A percentile compares a stretch with the other conserved stretches of the same genome.
These are phyloP conservation scores for Quadroppia sp. DNA, from an alignment of 2,888 invertebrate species.

Conservation along the genomic window DNA sequence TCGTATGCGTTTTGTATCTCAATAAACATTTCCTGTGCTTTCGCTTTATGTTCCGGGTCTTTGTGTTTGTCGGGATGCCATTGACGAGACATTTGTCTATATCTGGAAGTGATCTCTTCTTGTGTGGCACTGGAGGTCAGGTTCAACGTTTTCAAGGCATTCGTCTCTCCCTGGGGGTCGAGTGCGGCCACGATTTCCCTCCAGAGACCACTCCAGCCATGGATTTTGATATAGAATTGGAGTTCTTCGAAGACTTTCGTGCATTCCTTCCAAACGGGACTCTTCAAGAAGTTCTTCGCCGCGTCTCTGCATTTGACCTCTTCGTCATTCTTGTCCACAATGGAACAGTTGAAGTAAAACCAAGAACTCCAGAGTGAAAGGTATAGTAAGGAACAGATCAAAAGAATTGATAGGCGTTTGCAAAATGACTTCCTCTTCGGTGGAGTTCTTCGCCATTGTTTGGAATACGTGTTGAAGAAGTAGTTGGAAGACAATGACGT, in stretches of 20 bases:
- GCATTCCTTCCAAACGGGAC: slow-evolving; percentile 78
- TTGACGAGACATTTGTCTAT: slow-evolving; percentile 74
- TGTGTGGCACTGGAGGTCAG: slow-evolving; percentile 75
- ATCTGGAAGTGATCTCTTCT: slow-evolving; percentile 74
- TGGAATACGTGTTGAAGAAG: slow-evolving; percentile 70
- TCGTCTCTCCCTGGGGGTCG: slow-evolving; percentile 84
- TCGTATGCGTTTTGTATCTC: slow-evolving; percentile 91
- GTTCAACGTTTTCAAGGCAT: slow-evolving; percentile 77
- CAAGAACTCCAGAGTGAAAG: slow-evolving; percentile 70
- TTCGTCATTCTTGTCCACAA: slow-evolving; percentile 75
- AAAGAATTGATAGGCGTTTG: slow-evolving; percentile 62
- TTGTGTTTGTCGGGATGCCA: slow-evolving; percentile 89
- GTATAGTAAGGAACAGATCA: slow-evolving; percentile 64
- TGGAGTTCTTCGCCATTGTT: slow-evolving; percentile 70
- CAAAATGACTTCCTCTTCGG: slow-evolving; percentile 54
- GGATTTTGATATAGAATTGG: slow-evolving; percentile 71
- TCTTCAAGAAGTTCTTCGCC: slow-evolving; percentile 79
- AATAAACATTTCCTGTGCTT: slow-evolving; percentile 80
- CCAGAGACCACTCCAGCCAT: slow-evolving; percentile 86
- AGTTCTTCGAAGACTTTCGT: slow-evolving; percentile 62
- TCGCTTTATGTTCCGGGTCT: slow-evolving; percentile 63
- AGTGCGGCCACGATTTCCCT: slow-evolving; percentile 76
- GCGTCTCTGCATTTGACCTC: slow-evolving; percentile 83
- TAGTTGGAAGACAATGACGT: slow-evolving; percentile 58
- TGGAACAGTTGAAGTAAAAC: slow-evolving; percentile 79